Base-by-base conservation (phyloP, 2,113 vertebrate genomes). In the Casuarius casuarius region DNA sequence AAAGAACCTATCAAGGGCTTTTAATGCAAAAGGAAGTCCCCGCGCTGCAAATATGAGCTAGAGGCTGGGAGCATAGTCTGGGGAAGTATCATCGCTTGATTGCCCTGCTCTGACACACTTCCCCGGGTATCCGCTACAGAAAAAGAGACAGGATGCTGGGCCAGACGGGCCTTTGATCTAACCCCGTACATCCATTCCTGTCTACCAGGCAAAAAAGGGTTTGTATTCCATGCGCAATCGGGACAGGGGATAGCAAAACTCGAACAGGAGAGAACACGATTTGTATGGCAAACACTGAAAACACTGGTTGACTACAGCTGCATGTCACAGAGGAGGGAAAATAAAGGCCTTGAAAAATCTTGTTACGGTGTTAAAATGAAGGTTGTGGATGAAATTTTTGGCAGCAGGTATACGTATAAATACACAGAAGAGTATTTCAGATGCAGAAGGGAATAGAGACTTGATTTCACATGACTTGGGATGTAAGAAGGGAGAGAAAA, bases 91-190 rank as follows among this genome's bases (percentile, higher is more conserved):
- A 71, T 3, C 66, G 67, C 84, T 90, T 8, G 2, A n/a, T 21
- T 88, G 82, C 49, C 67, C 71, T 1, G 1, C 52, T 66, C 90
- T 87, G 84, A 91, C 71, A 73, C 67, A 73, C 82, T 77, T 94
- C 71, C 48, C 29, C 68, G 73, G 66, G 48, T 85, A 87, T 96
- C 77, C 9, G 7, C 87, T 85, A 63, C 44, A 72, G 70, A 84
- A 56, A 20, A 84, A 82, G 59, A 81, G 92, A 83, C 81, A 95
- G 90, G 82, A 91, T 96, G 82, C 90, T 71, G 71, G 54, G 71
- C 84, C 42, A 85, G 67, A 58, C 3, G 0, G 54, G 83, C 67
- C 71, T 96, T 91, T 93, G 90, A 94, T 94, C 84, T 79, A 82
- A 91, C 29, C 40, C 77, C 44, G 48, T 16, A 52, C 40, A 51